phyloP scores from a whole-genome alignment of 2,888 invertebrate species.

The Eulithis prunata region DNA sequence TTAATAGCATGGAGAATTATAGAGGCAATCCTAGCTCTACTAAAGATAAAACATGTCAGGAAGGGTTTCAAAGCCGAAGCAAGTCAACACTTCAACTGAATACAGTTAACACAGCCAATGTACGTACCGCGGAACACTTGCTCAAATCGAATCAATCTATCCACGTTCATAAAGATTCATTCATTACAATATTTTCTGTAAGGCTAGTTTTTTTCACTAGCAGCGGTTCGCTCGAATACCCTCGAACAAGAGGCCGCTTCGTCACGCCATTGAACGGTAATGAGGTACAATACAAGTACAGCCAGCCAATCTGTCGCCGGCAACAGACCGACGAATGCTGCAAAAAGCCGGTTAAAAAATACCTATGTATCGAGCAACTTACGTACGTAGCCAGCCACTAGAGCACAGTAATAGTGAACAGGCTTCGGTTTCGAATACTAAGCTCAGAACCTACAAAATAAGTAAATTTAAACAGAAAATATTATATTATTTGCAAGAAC shows the following conservation, averaged over 20 bases:
- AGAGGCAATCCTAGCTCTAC: too few relatives aligned
- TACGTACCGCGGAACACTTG: constrained; percentile 14
- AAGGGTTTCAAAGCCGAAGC: too few relatives aligned
- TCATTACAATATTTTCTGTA: constrained; percentile 25
- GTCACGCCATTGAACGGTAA: constrained; percentile 59
- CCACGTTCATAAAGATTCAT: constrained; percentile 15
- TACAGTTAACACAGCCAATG: constrained; percentile 1
- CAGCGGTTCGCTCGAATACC: constrained; percentile 44
- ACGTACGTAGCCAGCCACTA: neutral
- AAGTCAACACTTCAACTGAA: too few relatives aligned
- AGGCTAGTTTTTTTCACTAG: constrained; percentile 34
- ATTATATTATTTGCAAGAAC: neutral
- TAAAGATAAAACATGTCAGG: too few relatives aligned
- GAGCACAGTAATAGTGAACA: too few relatives aligned
- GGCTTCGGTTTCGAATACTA: too few relatives aligned
- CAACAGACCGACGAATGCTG: constrained; percentile 21
- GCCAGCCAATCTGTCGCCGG: constrained; percentile 53
- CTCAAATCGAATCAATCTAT: constrained; percentile 12
- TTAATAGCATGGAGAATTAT: too few relatives aligned
- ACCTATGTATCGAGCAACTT: constrained; percentile 23
- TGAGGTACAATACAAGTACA: constrained; percentile 33
- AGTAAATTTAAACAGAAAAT: neutral
- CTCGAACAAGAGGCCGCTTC: constrained; percentile 46
- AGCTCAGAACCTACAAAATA: neutral
- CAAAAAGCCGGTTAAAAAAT: constrained; percentile 30